These are phyloP conservation scores for Chinchilla lanigera DNA, from an alignment of 2,113 vertebrate genomes.

Conservation along the genomic window DNA sequence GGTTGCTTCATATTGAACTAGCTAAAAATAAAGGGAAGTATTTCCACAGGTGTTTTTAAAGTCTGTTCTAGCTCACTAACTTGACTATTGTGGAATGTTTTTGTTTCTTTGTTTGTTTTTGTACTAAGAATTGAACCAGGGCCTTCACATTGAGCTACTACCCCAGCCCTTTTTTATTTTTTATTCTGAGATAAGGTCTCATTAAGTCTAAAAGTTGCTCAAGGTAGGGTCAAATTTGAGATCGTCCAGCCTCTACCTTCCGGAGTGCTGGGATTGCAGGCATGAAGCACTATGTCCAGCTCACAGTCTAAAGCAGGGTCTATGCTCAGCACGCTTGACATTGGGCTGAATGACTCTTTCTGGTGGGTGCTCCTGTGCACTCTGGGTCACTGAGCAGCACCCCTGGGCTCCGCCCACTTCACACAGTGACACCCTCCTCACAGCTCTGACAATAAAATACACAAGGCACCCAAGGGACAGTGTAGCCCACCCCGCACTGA, in stretches of 20 bases:
- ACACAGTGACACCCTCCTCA: fast-evolving
- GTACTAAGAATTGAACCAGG: neutral
- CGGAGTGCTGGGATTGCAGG: neutral
- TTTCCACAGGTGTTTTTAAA: neutral
- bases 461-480: neutral
- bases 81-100: neutral
- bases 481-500: neutral
- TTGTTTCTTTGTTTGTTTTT: neutral
- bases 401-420: neutral
- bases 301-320: neutral
- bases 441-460: neutral
- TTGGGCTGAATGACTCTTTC: neutral
- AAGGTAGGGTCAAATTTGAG: neutral
- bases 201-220: neutral
- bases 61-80: neutral
- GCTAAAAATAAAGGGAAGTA: neutral
- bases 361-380: fast-evolving
- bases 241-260: neutral
- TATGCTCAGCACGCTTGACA: fast-evolving
- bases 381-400: fast-evolving
- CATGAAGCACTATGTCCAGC: neutral
- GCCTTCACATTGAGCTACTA: neutral
- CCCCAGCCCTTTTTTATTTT: neutral
- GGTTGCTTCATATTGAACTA: neutral
- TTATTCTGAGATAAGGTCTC: neutral